Evolutionary conservation across 1,140 invertebrate species (phyloP), one percentile per base, ranked within the genome.

Genomic region (Drosophila melanica): DNA sequence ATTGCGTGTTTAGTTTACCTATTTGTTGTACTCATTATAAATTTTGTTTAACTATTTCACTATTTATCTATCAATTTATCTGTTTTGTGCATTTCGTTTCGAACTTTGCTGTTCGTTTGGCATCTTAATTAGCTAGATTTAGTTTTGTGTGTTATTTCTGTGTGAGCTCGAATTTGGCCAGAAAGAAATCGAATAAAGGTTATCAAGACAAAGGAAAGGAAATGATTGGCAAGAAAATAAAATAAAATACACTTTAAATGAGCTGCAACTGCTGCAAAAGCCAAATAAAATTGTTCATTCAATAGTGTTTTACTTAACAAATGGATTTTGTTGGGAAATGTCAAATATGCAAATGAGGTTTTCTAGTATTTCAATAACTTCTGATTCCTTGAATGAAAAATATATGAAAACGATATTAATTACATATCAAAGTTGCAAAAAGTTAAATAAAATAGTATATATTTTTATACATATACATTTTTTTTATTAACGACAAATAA

Each of bases 1-100:
- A 60, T 69, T 79, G 48, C 66, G 51, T 60, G 69, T 64, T 68
- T 53, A 77, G 55, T 33, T 50, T 69, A 76, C 67, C 42, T 66
- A 55, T 41, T 35, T 33, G 47, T 64, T 78, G 30, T 68, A 68
- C 30, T 63, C 80, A 59, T 72, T 51, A 20, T 30, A 41, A 35
- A 58, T 55, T 47, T 65, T 51, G 41, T 50, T 35, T 54, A 39
- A n/a, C 50, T 64, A n/a, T 39, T 65, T 42, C 41, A 30, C 16
- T 45, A 63, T 68, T 64, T 70, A 62, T 71, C 45, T 63, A 63
- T 20, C 39, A 59, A 67, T 23, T 68, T 75, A 66, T 45, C 39
- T 76, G 73, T 85, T 67, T 16, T 58, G 68, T 71, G 59, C 42
- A n/a, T 54, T 64, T 41, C 39, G 39, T 41, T 45, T 18, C 55